phyloP scores from a whole-genome alignment of 2,797 vertebrate genomes.

The Spea hammondii region DNA sequence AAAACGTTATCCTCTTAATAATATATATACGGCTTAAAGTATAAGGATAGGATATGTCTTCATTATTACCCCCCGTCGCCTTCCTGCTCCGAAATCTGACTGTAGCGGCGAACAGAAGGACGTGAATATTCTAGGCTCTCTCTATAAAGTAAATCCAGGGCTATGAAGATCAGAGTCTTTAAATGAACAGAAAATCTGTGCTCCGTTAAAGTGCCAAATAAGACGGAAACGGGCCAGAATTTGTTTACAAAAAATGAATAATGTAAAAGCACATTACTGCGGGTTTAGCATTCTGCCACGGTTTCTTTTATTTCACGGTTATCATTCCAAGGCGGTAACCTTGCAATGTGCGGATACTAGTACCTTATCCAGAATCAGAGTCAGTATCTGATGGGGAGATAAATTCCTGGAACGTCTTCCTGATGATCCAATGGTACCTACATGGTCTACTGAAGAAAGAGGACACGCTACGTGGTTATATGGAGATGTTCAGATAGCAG shows the following conservation, averaged over 20 bases:
- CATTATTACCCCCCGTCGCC: rapidly evolving
- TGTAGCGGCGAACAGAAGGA: neutral
- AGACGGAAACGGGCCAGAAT: constrained; percentile 39
- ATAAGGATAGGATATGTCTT: neutral
- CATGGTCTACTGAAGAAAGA: constrained; percentile 17
- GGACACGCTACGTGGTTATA: neutral
- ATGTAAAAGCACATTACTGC: constrained; percentile 46
- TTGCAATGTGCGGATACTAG: constrained; percentile 21
- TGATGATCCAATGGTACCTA: constrained; percentile 31
- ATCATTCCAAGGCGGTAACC: constrained; percentile 18
- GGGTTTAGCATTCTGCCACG: constrained; percentile 40
- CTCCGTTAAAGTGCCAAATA: constrained; percentile 22
- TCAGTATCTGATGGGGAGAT: constrained; percentile 27
- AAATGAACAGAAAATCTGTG: constrained; percentile 33
- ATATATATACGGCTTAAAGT: neutral
- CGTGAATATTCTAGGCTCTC: neutral
- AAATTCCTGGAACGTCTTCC: constrained; percentile 1
- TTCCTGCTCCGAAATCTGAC: rapidly evolving
- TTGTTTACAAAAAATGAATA: constrained; percentile 50
- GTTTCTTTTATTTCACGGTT: constrained; percentile 35
- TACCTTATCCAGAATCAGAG: constrained; percentile 23
- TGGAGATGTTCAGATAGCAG: neutral
- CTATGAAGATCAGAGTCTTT: constrained; percentile 21
- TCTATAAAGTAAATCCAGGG: neutral
- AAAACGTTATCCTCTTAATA: neutral